Evolutionary conservation across 2,888 invertebrate genomes (phyloP).

Genomic region (Lochmaea crataegi): DNA sequence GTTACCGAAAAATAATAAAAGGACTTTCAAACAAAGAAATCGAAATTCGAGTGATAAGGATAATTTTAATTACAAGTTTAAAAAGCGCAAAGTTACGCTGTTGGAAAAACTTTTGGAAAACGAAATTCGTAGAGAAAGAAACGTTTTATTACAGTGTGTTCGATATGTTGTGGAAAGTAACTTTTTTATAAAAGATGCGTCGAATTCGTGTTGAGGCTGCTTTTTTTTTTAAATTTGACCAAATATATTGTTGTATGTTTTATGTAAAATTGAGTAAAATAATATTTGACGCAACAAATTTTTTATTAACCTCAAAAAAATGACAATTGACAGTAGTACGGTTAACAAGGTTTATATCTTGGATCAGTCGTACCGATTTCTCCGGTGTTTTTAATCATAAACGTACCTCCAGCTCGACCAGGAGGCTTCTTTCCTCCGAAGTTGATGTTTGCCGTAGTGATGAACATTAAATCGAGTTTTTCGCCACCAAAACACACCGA

Average conservation of each 20-base stretch:
- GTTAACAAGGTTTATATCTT: constrained; percentile 15
- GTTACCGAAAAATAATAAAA: constrained; percentile 21
- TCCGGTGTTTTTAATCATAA: constrained; percentile 19
- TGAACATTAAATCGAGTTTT: constrained; percentile 70
- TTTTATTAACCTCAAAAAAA: not conserved
- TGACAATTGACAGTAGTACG: not conserved
- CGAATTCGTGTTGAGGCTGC: not conserved
- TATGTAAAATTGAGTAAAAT: not conserved
- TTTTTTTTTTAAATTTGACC: too few species aligned
- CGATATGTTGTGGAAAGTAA: constrained; percentile 81
- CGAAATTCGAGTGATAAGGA: constrained; percentile 51
- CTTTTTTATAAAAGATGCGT: constrained; percentile 69
- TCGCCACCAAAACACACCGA: constrained; percentile 78
- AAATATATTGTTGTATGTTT: not conserved
- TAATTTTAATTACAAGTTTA: constrained; percentile 51
- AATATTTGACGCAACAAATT: not conserved
- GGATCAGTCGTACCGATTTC: constrained; percentile 7
- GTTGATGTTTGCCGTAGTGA: constrained; percentile 60
- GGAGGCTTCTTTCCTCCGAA: constrained; percentile 35
- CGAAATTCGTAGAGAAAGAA: constrained; percentile 88
- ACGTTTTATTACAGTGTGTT: constrained; percentile 88
- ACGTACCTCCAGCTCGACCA: constrained; percentile 21
- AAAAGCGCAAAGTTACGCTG: constrained; percentile 68
- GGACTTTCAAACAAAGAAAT: constrained; percentile 33
- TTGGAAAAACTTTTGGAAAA: constrained; percentile 78